Evolutionary conservation across 2,888 invertebrate species (phyloP).

Genomic region (Lochmaea crataegi): DNA sequence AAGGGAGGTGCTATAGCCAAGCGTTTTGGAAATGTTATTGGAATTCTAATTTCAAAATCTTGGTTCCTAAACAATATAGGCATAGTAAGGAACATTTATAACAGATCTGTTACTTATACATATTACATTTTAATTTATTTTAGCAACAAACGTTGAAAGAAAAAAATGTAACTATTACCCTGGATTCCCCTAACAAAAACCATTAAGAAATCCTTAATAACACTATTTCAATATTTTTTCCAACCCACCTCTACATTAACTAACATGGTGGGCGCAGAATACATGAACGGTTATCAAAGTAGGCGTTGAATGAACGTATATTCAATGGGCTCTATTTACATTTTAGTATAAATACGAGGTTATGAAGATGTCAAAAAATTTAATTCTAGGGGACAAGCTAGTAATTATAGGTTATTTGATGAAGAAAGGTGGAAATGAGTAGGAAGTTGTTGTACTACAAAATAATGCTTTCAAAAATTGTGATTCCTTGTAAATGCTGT

Average conservation of each 20-base stretch:
- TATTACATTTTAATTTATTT: no score
- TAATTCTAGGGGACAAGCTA: constrained; percentile 11
- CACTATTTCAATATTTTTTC: background rate
- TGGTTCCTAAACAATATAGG: no score
- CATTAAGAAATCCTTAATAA: background rate
- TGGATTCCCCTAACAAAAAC: no score
- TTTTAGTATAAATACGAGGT: constrained; percentile 18
- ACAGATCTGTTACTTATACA: no score
- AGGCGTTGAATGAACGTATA: constrained; percentile 33
- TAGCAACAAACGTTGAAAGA: no score
- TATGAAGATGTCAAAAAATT: constrained; percentile 1
- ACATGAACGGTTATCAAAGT: constrained; percentile 26
- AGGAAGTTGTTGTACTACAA: constrained; percentile 10
- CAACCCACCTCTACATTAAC: constrained; percentile 20
- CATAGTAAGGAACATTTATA: no score
- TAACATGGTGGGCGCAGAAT: constrained; percentile 21
- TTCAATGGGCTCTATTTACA: constrained; percentile 26
- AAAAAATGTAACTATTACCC: no score
- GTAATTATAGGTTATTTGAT: constrained; percentile 11
- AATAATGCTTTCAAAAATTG: background rate
- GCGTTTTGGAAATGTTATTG: no score
- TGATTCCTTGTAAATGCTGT: background rate
- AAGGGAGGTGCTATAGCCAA: no score
- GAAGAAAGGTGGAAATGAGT: constrained; percentile 13
- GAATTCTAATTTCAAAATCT: no score